Percentiles rank a stretch among this genome's conserved stretches.
These are phyloP conservation scores for Acomys russatus DNA, from an alignment of 2,797 vertebrate genomes.

Conservation along the genomic window DNA sequence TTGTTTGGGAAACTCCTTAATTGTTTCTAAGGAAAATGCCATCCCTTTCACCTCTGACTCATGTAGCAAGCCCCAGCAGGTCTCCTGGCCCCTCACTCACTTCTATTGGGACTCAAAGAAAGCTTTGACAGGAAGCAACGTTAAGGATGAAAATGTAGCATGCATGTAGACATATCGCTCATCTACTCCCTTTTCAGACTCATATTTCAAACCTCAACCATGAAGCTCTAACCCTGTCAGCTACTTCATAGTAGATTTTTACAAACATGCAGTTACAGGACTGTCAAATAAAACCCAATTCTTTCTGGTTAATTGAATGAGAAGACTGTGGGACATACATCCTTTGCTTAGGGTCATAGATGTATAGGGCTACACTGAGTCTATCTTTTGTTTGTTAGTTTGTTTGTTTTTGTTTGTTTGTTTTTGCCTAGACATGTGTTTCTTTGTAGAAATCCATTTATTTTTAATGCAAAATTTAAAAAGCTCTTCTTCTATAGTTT, in stretches of 20 bases:
- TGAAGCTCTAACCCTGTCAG: not conserved
- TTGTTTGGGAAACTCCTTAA: constrained; percentile 83
- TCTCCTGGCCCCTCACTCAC: not conserved
- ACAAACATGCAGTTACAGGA: constrained; percentile 28
- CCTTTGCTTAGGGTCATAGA: not conserved
- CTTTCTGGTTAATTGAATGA: constrained; percentile 33
- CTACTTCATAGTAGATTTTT: constrained; percentile 48
- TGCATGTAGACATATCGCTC: not conserved
- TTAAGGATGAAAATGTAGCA: not conserved
- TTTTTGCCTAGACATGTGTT: not conserved
- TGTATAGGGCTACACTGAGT: not conserved
- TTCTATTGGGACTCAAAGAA: not conserved
- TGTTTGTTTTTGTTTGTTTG: not conserved
- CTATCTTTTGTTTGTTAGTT: not conserved
- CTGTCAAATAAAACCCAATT: not conserved
- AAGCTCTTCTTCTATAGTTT: not conserved
- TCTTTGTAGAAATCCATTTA: not conserved
- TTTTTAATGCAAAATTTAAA: not conserved
- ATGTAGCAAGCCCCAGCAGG: constrained; percentile 76
- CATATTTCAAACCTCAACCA: constrained; percentile 36
- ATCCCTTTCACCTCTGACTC: constrained; percentile 76
- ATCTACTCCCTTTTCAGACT: not conserved
- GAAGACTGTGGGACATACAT: not conserved
- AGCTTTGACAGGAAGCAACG: not conserved
- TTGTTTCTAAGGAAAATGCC: constrained; percentile 84